Evolutionary conservation across 2,113 vertebrate genomes (phyloP).

Genomic region (Phocoena sinus): DNA sequence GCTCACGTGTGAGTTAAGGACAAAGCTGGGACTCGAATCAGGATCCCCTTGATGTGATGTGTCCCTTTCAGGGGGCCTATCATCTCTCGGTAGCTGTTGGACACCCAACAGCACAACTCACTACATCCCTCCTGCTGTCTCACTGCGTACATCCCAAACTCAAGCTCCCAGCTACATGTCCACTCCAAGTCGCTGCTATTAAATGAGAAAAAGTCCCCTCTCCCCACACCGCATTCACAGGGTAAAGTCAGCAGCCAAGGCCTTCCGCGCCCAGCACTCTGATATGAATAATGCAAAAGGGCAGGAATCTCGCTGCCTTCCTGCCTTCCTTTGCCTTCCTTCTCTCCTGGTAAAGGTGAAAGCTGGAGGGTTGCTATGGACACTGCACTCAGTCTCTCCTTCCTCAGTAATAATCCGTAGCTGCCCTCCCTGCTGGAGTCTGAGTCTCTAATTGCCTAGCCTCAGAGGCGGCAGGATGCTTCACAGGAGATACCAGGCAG

Average conservation of each 20-base stretch:
- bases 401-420: background rate
- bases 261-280: background rate
- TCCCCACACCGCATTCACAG: accelerated
- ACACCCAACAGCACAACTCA: background rate
- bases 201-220: background rate
- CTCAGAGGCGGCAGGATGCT: background rate
- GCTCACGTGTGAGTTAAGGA: background rate
- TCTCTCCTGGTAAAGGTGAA: slow-evolving; percentile 2
- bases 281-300: background rate
- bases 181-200: too few species aligned
- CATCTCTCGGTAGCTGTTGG: background rate
- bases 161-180: background rate
- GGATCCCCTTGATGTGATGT: too few species aligned
- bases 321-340: background rate
- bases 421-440: slow-evolving; percentile 49
- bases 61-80: too few species aligned
- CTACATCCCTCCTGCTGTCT: background rate
- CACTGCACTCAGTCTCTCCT: slow-evolving; percentile 41
- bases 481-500: background rate
- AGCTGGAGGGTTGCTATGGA: slow-evolving; percentile 67
- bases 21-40: background rate
- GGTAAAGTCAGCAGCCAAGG: background rate
- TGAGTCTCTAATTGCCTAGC: slow-evolving; percentile 42
- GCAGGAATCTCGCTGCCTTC: background rate
- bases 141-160: background rate